Conservation (phyloP, 1,140 invertebrate species). For the Diachasmimorpha longicaudata region DNA sequence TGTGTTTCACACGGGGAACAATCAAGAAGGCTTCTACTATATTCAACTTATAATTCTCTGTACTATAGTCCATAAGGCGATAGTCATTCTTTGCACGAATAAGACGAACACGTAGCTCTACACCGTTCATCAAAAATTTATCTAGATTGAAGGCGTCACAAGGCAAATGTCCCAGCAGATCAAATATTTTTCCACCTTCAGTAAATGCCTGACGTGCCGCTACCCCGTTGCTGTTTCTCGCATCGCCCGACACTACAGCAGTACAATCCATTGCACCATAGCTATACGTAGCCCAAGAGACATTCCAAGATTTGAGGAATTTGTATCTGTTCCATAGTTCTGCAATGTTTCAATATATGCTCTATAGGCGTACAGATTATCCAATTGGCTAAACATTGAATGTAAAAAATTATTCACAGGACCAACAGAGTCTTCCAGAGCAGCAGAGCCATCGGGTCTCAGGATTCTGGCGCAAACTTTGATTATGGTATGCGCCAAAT, state of each 20-base stretch:
- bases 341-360: constrained; percentile 58
- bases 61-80: constrained; percentile 40
- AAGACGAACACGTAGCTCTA: constrained; percentile 47
- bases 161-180: constrained; percentile 30
- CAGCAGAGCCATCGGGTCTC: neutral
- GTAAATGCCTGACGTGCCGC: neutral
- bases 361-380: constrained; percentile 57
- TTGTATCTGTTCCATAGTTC: constrained; percentile 52
- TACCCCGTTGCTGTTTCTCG: too few relatives aligned
- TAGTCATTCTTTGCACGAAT: constrained; percentile 45
- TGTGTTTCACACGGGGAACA: constrained; percentile 34
- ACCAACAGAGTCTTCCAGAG: constrained; percentile 12
- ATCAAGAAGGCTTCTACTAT: constrained; percentile 42
- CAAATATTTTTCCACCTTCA: constrained; percentile 5
- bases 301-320: constrained; percentile 5
- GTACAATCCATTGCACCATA: too few relatives aligned
- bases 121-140: constrained; percentile 49
- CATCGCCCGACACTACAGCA: too few relatives aligned
- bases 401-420: constrained; percentile 48
- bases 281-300: too few relatives aligned
- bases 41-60: too few relatives aligned
- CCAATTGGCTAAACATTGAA: constrained; percentile 37
- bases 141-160: constrained; percentile 48
- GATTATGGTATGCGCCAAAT: constrained; percentile 48
- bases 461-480: neutral